Evolutionary conservation across 2,113 vertebrate species (phyloP), one percentile per base, ranked within the genome.

Genomic region (Solea solea): DNA sequence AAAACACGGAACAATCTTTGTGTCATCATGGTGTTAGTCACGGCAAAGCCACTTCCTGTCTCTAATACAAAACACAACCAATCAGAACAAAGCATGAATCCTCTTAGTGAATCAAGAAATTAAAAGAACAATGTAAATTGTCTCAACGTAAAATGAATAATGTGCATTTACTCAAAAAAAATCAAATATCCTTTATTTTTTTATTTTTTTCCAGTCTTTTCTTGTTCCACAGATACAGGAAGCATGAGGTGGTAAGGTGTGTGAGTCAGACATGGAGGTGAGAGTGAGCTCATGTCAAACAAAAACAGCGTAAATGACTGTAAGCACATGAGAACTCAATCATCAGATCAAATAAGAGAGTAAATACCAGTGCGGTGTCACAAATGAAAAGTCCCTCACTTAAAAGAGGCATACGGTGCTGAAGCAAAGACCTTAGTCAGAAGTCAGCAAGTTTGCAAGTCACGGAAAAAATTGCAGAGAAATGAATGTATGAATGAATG

Each of bases 1-100:
- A 81, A 85, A 83, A 63, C 28, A 57, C 49, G 63, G 39, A 82
- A 90, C 86, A 88, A 90, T 90, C 86, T 74, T 74, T 74, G 80
- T 79, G 86, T 87, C 78, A 9, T 88, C 67, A 56, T 73, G 60
- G 67, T 51, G 69, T 78, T 25, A 39, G 69, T 86, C 85, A 84
- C 83, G 72, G 70, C 82, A 86, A 86, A 73, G 51, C 61, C 69
- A 64, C 76, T 81, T 78, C 82, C 78, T 68, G 76, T 46, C 72
- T 80, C 63, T 39, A 53, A 71, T 54, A 39, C 11, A 11, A 66
- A 27, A 53, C 68, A 53, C 57, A 74, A 52, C 73, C 82, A 87
- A 82, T 81, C 88, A 81, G 78, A 86, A 63, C 16, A 67, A 53
- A 85, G 74, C 72, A 2, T 4, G 13, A 66, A 56, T 46, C 46